Evolutionary conservation across 1,140 invertebrate genomes (phyloP).

Genomic region (Drosophila pruinosa): DNA sequence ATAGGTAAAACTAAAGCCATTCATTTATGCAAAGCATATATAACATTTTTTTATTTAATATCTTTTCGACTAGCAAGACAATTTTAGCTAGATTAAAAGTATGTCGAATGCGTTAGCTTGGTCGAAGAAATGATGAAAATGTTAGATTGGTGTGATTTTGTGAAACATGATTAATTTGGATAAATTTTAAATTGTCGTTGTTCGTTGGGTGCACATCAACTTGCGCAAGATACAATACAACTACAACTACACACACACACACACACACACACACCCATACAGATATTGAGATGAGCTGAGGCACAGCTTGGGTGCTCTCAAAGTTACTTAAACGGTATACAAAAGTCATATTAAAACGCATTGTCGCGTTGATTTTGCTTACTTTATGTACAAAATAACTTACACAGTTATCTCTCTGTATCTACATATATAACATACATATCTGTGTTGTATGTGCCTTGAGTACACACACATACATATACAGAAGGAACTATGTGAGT

Average conservation of each 20-base stretch:
- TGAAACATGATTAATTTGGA: conserved; percentile 28
- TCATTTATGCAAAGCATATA: no score
- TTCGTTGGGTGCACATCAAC: conserved; percentile 20
- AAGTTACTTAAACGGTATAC: conserved; percentile 71
- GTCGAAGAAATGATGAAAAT: neutral
- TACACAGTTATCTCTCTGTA: conserved; percentile 21
- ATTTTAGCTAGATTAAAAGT: no score
- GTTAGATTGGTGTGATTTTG: neutral
- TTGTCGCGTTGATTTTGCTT: conserved; percentile 74
- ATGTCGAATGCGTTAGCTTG: no score
- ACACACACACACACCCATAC: conserved; percentile 20
- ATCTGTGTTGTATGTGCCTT: neutral
- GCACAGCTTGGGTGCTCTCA: conserved; percentile 41
- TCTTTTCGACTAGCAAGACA: no score
- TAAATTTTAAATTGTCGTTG: conserved; percentile 11
- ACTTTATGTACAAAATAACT: conserved; percentile 61
- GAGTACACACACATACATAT: conserved; percentile 7
- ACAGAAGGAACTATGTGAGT: conserved; percentile 15
- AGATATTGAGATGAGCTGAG: conserved; percentile 23
- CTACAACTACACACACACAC: conserved; percentile 26
- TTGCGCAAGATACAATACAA: conserved; percentile 53
- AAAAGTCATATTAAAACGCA: conserved; percentile 79
- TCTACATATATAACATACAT: conserved; percentile 3
- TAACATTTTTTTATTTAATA: no score
- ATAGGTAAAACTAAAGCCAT: no score